phyloP scores from a whole-genome alignment of 2,888 invertebrate genomes.

The Ennomos erosarius region DNA sequence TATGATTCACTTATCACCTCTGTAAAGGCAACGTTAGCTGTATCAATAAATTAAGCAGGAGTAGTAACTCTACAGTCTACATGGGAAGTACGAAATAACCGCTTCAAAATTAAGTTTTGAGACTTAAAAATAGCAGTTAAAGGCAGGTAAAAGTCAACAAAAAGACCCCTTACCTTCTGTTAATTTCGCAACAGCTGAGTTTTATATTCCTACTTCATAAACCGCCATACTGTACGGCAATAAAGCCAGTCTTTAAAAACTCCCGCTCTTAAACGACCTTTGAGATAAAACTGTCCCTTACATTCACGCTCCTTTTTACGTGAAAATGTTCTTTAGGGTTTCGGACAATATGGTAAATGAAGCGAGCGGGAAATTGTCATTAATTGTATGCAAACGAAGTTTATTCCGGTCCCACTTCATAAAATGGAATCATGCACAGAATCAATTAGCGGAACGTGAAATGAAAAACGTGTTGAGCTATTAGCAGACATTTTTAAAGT shows the following conservation, averaged over 20 bases:
- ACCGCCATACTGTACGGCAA: conserved; percentile 39
- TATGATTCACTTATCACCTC: too few relatives aligned
- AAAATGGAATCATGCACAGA: conserved; percentile 72
- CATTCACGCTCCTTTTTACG: conserved; percentile 26
- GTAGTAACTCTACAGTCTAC: too few relatives aligned
- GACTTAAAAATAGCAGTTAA: too few relatives aligned
- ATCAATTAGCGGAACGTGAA: conserved; percentile 57
- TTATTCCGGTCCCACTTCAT: conserved; percentile 66
- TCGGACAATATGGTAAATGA: conserved; percentile 63
- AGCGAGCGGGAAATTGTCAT: conserved; percentile 59
- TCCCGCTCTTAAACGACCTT: conserved; percentile 33
- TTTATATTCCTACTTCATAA: conserved; percentile 40
- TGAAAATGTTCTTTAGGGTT: conserved; percentile 25
- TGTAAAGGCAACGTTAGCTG: too few relatives aligned
- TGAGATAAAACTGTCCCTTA: conserved; percentile 31
- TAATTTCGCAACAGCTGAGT: conserved; percentile 31
- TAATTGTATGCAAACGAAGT: conserved; percentile 76
- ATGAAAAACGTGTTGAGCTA: conserved; percentile 27
- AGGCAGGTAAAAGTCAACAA: neutral
- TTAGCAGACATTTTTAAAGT: conserved; percentile 21
- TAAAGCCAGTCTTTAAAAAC: conserved; percentile 41
- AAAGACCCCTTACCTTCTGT: conserved; percentile 10
- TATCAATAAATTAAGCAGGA: too few relatives aligned
- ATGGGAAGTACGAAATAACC: too few relatives aligned
- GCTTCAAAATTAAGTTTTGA: too few relatives aligned